phyloP scores from a whole-genome alignment of 1,140 invertebrate genomes.

The Aphelinus certus region DNA sequence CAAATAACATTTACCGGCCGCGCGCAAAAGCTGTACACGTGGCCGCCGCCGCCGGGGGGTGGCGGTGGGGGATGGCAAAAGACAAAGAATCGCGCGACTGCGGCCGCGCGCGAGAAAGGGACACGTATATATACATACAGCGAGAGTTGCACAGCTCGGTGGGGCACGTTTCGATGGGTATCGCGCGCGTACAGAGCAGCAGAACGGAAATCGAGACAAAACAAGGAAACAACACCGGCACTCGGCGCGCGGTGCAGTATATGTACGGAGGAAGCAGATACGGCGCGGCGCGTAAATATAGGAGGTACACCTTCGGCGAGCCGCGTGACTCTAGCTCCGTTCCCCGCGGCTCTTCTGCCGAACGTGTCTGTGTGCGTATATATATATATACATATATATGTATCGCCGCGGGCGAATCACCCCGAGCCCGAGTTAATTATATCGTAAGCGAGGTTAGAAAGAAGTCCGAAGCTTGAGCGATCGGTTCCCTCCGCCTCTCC shows the following conservation, averaged over 20 bases:
- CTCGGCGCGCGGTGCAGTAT: background rate
- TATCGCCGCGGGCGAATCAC: slow-evolving; percentile 28
- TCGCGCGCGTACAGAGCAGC: slow-evolving; percentile 26
- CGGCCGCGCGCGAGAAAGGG: background rate
- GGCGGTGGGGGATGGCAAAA: background rate
- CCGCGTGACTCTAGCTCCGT: no score
- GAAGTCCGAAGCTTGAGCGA: slow-evolving; percentile 16
- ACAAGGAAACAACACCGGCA: slow-evolving; percentile 29
- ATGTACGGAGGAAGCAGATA: background rate
- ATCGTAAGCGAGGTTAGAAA: background rate
- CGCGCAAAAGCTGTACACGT: no score
- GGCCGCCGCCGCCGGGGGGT: no score
- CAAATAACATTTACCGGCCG: no score
- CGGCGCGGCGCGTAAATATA: background rate
- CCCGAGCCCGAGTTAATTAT: slow-evolving; percentile 10
- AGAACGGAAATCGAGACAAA: slow-evolving; percentile 39
- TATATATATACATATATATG: background rate
- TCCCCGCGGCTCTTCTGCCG: no score
- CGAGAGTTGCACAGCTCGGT: background rate
- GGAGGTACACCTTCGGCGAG: no score
- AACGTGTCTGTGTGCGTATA: background rate
- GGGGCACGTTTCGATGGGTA: slow-evolving; percentile 35
- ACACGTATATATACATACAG: background rate
- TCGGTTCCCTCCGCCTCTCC: slow-evolving; percentile 9
- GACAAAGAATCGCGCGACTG: background rate